Percentiles rank a stretch among this genome's conserved stretches.
Conservation (phyloP, 2,888 invertebrate species). For the Clunio marinus region DNA sequence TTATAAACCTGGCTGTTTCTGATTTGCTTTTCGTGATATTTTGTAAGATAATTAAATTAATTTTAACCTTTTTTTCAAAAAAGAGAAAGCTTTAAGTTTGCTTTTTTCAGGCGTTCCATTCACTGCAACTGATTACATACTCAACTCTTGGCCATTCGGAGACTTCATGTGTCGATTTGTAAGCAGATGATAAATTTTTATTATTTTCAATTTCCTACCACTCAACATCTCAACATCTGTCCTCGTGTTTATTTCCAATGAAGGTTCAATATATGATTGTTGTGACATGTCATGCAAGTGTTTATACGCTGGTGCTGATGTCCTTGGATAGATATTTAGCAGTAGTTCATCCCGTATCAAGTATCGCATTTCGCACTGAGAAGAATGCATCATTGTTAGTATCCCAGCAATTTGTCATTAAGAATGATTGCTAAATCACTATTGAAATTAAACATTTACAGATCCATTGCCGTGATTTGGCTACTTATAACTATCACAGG, state of each 20-base stretch:
- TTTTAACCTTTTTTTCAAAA: too few relatives aligned
- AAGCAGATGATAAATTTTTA: slow-evolving; percentile 19
- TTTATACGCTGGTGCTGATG: slow-evolving; percentile 91
- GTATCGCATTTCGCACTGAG: slow-evolving; percentile 80
- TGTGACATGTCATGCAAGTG: slow-evolving; percentile 88
- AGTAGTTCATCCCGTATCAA: slow-evolving; percentile 86
- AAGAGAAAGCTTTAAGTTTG: neutral
- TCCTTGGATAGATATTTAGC: slow-evolving; percentile 87
- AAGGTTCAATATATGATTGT: slow-evolving; percentile 86
- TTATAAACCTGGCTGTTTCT: slow-evolving; percentile 84
- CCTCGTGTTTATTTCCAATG: neutral
- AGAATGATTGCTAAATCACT: too few relatives aligned
- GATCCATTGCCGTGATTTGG: slow-evolving; percentile 70
- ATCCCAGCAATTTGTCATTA: too few relatives aligned
- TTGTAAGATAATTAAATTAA: slow-evolving; percentile 54
- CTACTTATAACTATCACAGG: slow-evolving; percentile 65
- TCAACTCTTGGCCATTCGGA: slow-evolving; percentile 87
- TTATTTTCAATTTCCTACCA: neutral
- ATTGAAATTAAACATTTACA: too few relatives aligned
- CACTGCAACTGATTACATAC: slow-evolving; percentile 84
- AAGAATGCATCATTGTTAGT: slow-evolving; percentile 66
- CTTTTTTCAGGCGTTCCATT: slow-evolving; percentile 63
- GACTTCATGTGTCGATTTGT: slow-evolving; percentile 75
- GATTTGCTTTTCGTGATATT: slow-evolving; percentile 88
- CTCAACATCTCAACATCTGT: neutral